Conservation (phyloP, 2,888 invertebrate genomes). For the Empis livida region DNA sequence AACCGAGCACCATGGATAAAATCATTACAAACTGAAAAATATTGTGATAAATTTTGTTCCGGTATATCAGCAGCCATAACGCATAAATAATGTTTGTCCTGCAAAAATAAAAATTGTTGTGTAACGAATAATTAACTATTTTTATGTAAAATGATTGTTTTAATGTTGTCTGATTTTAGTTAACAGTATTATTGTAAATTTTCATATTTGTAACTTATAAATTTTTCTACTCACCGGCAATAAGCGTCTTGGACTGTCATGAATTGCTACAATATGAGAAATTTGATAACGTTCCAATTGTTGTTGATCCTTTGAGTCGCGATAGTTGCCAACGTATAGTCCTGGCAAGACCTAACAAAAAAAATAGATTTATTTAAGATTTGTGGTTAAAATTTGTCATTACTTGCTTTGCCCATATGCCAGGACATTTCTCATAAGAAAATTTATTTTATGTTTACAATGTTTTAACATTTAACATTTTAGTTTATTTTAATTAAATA, state of each 20-base stretch:
- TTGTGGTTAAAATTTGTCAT: background rate
- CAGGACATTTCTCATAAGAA: slow-evolving; percentile 19
- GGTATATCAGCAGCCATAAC: slow-evolving; percentile 93
- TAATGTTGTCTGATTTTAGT: no score
- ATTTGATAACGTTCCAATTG: slow-evolving; percentile 84
- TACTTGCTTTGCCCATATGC: slow-evolving; percentile 25
- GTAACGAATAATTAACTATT: background rate
- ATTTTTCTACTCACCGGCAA: slow-evolving; percentile 57
- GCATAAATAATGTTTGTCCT: slow-evolving; percentile 94
- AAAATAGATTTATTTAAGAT: slow-evolving; percentile 1
- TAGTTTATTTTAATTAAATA: no score
- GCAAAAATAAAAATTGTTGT: slow-evolving; percentile 21
- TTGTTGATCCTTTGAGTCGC: slow-evolving; percentile 84
- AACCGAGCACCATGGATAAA: slow-evolving; percentile 90
- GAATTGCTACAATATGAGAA: slow-evolving; percentile 90
- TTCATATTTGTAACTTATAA: background rate
- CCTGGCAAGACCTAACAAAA: slow-evolving; percentile 72
- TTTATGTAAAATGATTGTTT: no score
- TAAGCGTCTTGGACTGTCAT: slow-evolving; percentile 81
- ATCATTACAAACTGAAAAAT: slow-evolving; percentile 88
- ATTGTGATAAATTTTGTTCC: slow-evolving; percentile 85
- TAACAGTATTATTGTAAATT: background rate
- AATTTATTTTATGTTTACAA: background rate
- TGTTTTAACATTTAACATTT: no score
- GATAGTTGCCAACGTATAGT: slow-evolving; percentile 88